Evolutionary conservation across 2,797 vertebrate species (phyloP), one percentile per base, ranked within the genome.

Genomic region (Capromys pilorides): DNA sequence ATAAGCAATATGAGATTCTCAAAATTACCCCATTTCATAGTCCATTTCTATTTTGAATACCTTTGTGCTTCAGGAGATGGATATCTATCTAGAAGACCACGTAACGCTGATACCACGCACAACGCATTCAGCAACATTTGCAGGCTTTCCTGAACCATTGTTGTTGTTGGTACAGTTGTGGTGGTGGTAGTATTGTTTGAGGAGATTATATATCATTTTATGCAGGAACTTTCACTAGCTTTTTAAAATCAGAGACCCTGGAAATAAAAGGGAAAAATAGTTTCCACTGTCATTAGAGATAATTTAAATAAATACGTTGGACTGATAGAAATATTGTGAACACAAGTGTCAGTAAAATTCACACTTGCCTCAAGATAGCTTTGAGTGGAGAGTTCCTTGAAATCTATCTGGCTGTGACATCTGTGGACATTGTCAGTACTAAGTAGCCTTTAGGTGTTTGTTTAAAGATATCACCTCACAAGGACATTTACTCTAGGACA

Each of bases 391-490:
- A 69, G 49, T 90, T 93, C 28, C 89, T 77, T 78, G 36, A 86
- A 91, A 84, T 77, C 59, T 82, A 80, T 77, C 59, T 84, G 69
- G 9, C 77, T 93, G 82, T 41, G 94, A n/a, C 6, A 57, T 0
- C 0, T 45, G 64, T 88, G 96, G 71, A 95, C 66, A 91, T 75
- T 93, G 92, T 95, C 93, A 94, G 73, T 93, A 39, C 73, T 92
- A 96, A 95, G n/a, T 71, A 86, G 49, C 57, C 69, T 66, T 69
- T 51, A 36, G 71, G 36, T 85, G 31, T 75, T 79, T 91, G 39
- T 92, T 97, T 75, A 0, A 4, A 96, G 57, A 39, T 61, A 1
- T 62, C 91, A 82, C 36, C 96, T 88, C 69, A 91, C 94, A 80
- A 87, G 69, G 61, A 95, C 21, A 57, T 78, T 97, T 54, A 1